phyloP scores from a whole-genome alignment of 2,888 invertebrate species.

The Graphium colonna region DNA sequence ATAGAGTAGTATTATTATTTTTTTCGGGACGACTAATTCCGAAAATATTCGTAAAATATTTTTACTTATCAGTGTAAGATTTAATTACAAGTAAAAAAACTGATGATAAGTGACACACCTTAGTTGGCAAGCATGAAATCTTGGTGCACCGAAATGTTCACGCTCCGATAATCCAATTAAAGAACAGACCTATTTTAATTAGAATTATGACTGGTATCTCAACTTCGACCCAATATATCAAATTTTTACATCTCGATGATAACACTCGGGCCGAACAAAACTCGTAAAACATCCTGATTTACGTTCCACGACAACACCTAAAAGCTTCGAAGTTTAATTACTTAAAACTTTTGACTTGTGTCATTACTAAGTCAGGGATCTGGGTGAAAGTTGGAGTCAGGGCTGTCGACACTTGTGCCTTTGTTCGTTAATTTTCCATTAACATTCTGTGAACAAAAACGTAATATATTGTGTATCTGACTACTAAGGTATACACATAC shows the following conservation, averaged over 20 bases:
- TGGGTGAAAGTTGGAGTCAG: constrained; percentile 21
- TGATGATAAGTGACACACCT: too few relatives aligned
- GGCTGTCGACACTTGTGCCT: constrained; percentile 6
- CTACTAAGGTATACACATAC: too few relatives aligned
- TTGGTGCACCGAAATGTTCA: constrained; percentile 2
- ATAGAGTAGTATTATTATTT: too few relatives aligned
- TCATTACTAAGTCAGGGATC: constrained; percentile 35
- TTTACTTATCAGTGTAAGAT: too few relatives aligned
- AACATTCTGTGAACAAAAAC: too few relatives aligned
- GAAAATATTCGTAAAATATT: too few relatives aligned
- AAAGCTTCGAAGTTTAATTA: constrained; percentile 44
- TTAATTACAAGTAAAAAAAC: too few relatives aligned
- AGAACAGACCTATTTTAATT: constrained; percentile 14
- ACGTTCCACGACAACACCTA: constrained; percentile 32
- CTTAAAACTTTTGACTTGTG: constrained; percentile 49
- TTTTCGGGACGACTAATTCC: too few relatives aligned
- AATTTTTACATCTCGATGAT: constrained; percentile 17
- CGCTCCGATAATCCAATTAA: constrained; percentile 20
- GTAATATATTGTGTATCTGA: too few relatives aligned
- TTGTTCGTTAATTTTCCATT: too few relatives aligned
- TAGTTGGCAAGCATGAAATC: not conserved
- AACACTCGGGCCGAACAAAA: constrained; percentile 17
- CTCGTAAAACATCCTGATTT: constrained; percentile 25
- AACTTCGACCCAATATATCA: constrained; percentile 22
- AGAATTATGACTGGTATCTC: constrained; percentile 13